These are phyloP conservation scores for Epinephelus awoara DNA, from an alignment of 2,797 vertebrate species.

Conservation along the genomic window DNA sequence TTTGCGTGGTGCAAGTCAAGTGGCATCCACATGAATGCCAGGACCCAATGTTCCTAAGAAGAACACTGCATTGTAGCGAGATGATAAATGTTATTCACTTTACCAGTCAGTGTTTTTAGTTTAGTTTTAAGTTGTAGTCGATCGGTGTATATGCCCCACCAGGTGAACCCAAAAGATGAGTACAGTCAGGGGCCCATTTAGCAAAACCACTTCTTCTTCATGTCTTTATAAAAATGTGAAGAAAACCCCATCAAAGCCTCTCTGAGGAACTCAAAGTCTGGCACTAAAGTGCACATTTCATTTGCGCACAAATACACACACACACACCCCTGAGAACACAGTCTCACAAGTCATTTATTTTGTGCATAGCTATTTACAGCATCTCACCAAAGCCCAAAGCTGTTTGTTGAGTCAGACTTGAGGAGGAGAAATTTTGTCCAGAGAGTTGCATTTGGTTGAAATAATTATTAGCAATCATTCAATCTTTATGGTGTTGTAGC, in stretches of 20 bases:
- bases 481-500: background rate
- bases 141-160: background rate
- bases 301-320: background rate
- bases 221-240: slow-evolving; percentile 9
- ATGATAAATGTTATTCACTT: too few relatives aligned
- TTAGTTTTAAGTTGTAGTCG: too few relatives aligned
- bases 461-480: slow-evolving; percentile 44
- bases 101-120: too few relatives aligned
- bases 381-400: slow-evolving; percentile 48
- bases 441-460: slow-evolving; percentile 28
- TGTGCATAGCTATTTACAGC: slow-evolving; percentile 47
- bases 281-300: background rate
- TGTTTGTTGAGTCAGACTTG: slow-evolving; percentile 49
- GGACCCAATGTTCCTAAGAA: too few relatives aligned
- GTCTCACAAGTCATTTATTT: slow-evolving; percentile 48
- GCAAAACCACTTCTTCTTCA: slow-evolving; percentile 5
- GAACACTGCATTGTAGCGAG: too few relatives aligned
- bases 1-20: too few relatives aligned
- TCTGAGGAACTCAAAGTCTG: slow-evolving; percentile 14
- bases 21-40: too few relatives aligned
- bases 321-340: slow-evolving; percentile 13
- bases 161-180: background rate
- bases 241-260: background rate
- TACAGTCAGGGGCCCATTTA: background rate
- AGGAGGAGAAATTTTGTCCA: slow-evolving; percentile 18